phyloP scores from a whole-genome alignment of 1,140 invertebrate species.

The Daktulosphaira vitifoliae region DNA sequence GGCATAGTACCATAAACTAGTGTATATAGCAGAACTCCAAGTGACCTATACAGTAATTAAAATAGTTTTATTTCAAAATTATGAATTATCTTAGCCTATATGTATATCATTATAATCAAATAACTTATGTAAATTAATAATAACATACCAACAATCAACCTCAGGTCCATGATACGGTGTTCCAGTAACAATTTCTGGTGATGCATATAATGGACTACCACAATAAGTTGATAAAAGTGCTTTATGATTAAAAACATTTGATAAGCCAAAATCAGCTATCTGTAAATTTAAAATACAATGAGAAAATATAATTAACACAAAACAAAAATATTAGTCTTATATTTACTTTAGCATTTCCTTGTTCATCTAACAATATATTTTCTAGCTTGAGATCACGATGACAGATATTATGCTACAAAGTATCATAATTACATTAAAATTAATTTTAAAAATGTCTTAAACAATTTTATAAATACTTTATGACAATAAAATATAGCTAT shows the following conservation, averaged over 20 bases:
- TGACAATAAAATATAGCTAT: constrained; percentile 98
- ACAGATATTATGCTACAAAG: constrained; percentile 78
- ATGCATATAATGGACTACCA: constrained; percentile 95
- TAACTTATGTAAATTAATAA: not conserved
- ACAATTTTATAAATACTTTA: constrained; percentile 52
- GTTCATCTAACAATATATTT: constrained; percentile 93
- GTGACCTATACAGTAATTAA: constrained; percentile 81
- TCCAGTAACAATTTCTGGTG: constrained; percentile 97
- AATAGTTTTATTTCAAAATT: not conserved
- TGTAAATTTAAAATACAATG: constrained; percentile 43
- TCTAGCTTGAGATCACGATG: constrained; percentile 98
- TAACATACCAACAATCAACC: constrained; percentile 48
- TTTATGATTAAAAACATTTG: constrained; percentile 92
- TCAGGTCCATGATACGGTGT: constrained; percentile 97
- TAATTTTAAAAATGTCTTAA: no score
- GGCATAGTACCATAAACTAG: constrained; percentile 99
- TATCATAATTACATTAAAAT: not conserved
- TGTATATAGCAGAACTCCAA: constrained; percentile 95
- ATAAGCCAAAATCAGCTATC: constrained; percentile 98
- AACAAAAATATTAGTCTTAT: no score
- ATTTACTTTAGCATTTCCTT: constrained; percentile 85
- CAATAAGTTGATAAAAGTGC: constrained; percentile 89
- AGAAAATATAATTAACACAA: constrained; percentile 16
- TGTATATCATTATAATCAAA: not conserved
- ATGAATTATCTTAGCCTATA: not conserved